Evolutionary conservation across 2,888 invertebrate species (phyloP), one percentile per base, ranked within the genome.

Genomic region (Callyntrura sp.): DNA sequence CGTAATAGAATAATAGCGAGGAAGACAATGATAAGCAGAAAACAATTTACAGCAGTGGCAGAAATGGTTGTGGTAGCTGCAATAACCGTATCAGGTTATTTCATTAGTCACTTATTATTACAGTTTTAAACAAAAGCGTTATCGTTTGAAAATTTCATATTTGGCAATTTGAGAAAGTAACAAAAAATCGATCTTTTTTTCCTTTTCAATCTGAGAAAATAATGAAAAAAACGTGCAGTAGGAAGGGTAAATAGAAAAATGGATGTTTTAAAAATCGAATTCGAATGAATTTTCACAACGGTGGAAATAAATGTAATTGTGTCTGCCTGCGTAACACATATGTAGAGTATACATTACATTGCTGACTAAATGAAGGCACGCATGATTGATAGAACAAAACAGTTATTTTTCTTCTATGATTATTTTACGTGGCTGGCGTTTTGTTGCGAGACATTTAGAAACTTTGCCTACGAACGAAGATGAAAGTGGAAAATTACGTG

Each of bases 131-230:
- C 35, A 68, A 68, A 65, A 68, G 68, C 43, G 43, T 68, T 43
- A 76, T 76, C 76, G 23, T 51, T 76, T 14, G 48, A 5, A 76
- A 76, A 48, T 82, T 23, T 82, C 43, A 82, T 28, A 82, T 62
- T 62, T 82, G 82, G 84, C 57, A 84, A 84, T 70, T 84, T 57
- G 70, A 84, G 84, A 84, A 84, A 84, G 84, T 70, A 55, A 12
- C 82, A 45, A 25, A 68, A 84, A 68, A 62, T 60, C n/a, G 20
- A 43, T 17, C 43, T 43, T 68, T 81, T 11, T 43, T 12, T 51
- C 48, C 25, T 48, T 0, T 45, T 11, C 14, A 43, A 45, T 73
- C 73, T 73, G 17, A 11, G 20, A 28, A 60, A 60, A 65, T 28
- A 60, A 65, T 28, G 62, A 8, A 12, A 25, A 28, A 65, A 65